phyloP scores from a whole-genome alignment of 1,140 invertebrate species.

The Orchestia grillus region DNA sequence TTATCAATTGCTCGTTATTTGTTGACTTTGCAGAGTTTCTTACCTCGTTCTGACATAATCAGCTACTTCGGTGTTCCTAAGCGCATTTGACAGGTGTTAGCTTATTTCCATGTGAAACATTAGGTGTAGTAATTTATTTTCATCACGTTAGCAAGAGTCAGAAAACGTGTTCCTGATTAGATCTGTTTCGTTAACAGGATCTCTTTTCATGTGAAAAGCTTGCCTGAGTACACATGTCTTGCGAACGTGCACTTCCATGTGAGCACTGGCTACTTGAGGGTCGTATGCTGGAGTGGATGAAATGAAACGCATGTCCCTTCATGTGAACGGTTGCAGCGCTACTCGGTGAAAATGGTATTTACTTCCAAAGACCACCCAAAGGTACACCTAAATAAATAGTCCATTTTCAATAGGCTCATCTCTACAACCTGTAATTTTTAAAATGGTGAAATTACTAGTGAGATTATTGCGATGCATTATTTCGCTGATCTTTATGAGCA shows the following conservation, averaged over 20 bases:
- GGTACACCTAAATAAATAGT: too few relatives aligned
- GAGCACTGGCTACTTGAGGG: too few relatives aligned
- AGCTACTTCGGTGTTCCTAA: background rate
- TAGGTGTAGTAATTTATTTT: background rate
- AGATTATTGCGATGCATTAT: too few relatives aligned
- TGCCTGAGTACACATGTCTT: background rate
- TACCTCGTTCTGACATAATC: background rate
- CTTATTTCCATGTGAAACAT: background rate
- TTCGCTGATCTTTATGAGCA: too few relatives aligned
- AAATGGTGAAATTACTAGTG: too few relatives aligned
- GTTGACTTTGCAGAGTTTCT: background rate
- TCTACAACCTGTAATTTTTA: too few relatives aligned
- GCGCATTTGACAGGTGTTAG: background rate
- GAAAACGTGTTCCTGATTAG: background rate
- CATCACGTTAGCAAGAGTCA: background rate
- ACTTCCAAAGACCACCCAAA: too few relatives aligned
- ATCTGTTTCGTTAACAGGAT: background rate
- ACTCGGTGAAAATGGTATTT: background rate
- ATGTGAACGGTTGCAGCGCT: background rate
- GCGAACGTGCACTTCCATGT: too few relatives aligned
- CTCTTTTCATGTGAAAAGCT: background rate
- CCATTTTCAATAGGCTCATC: too few relatives aligned
- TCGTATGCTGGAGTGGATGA: too few relatives aligned
- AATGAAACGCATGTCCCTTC: too few relatives aligned
- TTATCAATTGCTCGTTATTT: constrained; percentile 8